These are phyloP conservation scores for Elegia similella DNA, from an alignment of 2,888 invertebrate genomes.

Conservation along the genomic window DNA sequence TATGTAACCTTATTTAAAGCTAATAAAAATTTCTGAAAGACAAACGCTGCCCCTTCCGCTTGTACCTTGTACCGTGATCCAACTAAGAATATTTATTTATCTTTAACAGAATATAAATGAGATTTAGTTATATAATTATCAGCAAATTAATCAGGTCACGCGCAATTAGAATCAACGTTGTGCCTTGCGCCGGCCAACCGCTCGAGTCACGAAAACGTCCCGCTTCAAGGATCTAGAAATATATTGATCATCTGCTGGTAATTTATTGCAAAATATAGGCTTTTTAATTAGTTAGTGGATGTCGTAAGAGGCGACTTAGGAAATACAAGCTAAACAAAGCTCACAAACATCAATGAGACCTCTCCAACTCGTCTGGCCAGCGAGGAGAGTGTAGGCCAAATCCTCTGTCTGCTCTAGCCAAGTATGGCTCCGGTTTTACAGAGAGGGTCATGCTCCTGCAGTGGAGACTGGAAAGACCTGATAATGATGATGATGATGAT, in stretches of 20 bases:
- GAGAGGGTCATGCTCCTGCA: no score
- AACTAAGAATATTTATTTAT: background rate
- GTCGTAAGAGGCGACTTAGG: no score
- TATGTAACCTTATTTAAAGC: no score
- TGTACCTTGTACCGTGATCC: background rate
- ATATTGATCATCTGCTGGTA: background rate
- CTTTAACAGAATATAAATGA: constrained; percentile 6
- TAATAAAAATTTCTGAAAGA: no score
- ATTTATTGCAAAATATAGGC: background rate
- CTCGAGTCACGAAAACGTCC: background rate
- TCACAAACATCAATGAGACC: no score
- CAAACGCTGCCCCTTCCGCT: background rate
- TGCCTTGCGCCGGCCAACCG: background rate
- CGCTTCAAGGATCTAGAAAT: background rate
- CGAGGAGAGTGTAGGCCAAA: no score
- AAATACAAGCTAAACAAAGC: no score
- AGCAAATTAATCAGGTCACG: constrained; percentile 4
- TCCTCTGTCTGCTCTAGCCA: no score
- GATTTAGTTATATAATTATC: constrained; percentile 8
- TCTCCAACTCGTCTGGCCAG: no score
- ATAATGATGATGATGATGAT: no score
- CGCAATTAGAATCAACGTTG: background rate
- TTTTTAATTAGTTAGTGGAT: background rate
- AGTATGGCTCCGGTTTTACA: no score
- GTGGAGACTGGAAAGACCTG: no score